These are phyloP conservation scores for Habroteleia sp. DNA, from an alignment of 2,888 invertebrate species.

Conservation along the genomic window DNA sequence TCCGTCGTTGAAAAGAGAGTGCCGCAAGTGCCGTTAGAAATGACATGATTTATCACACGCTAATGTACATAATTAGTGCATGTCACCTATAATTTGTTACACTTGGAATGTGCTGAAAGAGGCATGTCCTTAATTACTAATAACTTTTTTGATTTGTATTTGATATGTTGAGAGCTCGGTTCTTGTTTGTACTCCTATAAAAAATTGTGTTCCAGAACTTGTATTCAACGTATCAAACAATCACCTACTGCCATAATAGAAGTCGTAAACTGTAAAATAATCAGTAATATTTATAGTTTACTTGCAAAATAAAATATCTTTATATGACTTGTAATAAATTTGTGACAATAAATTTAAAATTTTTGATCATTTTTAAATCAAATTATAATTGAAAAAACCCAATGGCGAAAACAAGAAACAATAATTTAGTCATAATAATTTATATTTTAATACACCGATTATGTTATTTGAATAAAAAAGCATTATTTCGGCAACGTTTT, in stretches of 20 bases:
- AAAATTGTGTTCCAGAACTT: not conserved
- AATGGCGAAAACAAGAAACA: no score
- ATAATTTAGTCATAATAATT: no score
- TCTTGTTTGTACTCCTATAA: slow-evolving; percentile 8
- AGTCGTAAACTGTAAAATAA: not conserved
- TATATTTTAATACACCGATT: not conserved
- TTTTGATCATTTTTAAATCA: no score
- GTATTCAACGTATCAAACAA: not conserved
- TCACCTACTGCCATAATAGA: not conserved
- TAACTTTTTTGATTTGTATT: slow-evolving; percentile 30
- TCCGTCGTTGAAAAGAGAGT: slow-evolving; percentile 27
- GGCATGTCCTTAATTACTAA: slow-evolving; percentile 64
- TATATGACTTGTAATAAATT: no score
- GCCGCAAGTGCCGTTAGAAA: slow-evolving; percentile 44
- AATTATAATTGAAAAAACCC: no score
- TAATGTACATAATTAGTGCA: slow-evolving; percentile 65
- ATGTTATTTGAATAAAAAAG: slow-evolving; percentile 1
- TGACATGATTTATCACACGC: slow-evolving; percentile 50
- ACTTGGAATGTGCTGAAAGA: slow-evolving; percentile 63
- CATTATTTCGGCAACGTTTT: slow-evolving; percentile 2
- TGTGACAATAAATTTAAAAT: no score
- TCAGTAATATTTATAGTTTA: no score
- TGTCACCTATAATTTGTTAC: slow-evolving; percentile 52
- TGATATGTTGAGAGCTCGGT: slow-evolving; percentile 7
- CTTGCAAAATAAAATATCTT: no score